A percentile compares a stretch with the other conserved stretches of the same genome.
Evolutionary conservation across 1,140 invertebrate species (phyloP).

Genomic region (Hirudo medicinalis): DNA sequence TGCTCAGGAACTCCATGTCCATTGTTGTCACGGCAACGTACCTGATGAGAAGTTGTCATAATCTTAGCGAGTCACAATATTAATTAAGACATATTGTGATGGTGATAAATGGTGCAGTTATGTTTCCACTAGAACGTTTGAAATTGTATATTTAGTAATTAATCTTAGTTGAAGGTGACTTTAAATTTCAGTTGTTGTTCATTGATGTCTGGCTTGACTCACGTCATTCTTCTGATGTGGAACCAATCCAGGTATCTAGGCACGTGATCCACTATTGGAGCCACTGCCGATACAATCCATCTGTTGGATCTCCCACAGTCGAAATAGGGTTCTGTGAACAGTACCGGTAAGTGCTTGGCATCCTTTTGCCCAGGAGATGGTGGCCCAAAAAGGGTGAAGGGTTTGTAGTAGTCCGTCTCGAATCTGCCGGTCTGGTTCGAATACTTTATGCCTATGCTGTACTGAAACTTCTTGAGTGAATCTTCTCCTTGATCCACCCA

Average conservation of each 20-base stretch:
- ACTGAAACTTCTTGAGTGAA: slow-evolving; percentile 69
- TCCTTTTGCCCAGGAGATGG: slow-evolving; percentile 36
- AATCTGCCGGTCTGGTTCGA: slow-evolving; percentile 69
- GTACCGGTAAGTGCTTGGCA: slow-evolving; percentile 60
- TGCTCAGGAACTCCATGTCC: slow-evolving; percentile 90
- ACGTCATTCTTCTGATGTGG: slow-evolving; percentile 89
- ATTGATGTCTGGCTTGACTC: slow-evolving; percentile 38
- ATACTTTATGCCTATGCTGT: slow-evolving; percentile 60
- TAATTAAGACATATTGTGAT: background rate
- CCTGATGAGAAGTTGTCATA: slow-evolving; percentile 41
- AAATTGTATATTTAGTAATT: too few relatives aligned
- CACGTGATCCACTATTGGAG: slow-evolving; percentile 87
- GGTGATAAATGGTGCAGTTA: too few relatives aligned
- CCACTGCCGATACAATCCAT: slow-evolving; percentile 82
- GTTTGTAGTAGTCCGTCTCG: slow-evolving; percentile 28
- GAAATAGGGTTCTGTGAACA: slow-evolving; percentile 87
- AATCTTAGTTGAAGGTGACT: too few relatives aligned
- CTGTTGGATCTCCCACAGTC: slow-evolving; percentile 88
- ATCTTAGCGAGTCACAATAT: slow-evolving; percentile 27
- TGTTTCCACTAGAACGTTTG: too few relatives aligned
- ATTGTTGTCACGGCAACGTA: slow-evolving; percentile 81
- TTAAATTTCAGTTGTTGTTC: too few relatives aligned
- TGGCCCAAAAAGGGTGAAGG: slow-evolving; percentile 38
- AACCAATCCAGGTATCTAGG: slow-evolving; percentile 83
- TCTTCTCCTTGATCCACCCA: slow-evolving; percentile 57